Evolutionary conservation across 2,797 vertebrate species (phyloP).

Genomic region (Manis javanica): DNA sequence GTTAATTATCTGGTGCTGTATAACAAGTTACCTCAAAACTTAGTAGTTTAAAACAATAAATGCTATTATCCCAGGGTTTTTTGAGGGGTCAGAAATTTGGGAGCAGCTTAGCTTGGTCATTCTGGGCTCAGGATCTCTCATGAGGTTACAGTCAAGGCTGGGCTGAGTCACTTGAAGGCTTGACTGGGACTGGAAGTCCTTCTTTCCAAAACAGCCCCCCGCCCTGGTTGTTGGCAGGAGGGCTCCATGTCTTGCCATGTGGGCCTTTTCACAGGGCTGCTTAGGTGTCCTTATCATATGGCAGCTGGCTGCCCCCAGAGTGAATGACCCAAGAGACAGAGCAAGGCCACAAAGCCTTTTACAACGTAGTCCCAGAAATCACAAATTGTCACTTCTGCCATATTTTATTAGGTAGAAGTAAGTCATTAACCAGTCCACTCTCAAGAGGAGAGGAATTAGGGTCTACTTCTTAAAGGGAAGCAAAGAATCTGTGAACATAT

Average conservation of each 20-base stretch:
- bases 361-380: not conserved
- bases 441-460: not conserved
- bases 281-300: not conserved
- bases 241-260: not conserved
- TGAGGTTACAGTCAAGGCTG: not conserved
- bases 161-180: not conserved
- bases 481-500: not conserved
- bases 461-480: conserved; percentile 5
- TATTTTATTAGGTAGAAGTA: not conserved
- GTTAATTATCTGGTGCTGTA: not conserved
- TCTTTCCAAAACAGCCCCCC: not conserved
- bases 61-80: not conserved
- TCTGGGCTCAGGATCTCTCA: not conserved
- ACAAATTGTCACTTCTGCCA: not conserved
- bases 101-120: not conserved
- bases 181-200: not conserved
- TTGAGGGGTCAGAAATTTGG: not conserved
- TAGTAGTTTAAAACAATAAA: not conserved
- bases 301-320: not conserved
- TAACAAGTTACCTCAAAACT: not conserved
- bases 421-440: not conserved
- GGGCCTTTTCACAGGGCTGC: not conserved
- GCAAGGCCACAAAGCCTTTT: not conserved
- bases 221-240: too few species aligned
- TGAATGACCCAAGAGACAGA: not conserved